A percentile compares a stretch with the other conserved stretches of the same genome.
These are phyloP conservation scores for Schizotus pectinicornis DNA, from an alignment of 2,888 invertebrate species.

Conservation along the genomic window DNA sequence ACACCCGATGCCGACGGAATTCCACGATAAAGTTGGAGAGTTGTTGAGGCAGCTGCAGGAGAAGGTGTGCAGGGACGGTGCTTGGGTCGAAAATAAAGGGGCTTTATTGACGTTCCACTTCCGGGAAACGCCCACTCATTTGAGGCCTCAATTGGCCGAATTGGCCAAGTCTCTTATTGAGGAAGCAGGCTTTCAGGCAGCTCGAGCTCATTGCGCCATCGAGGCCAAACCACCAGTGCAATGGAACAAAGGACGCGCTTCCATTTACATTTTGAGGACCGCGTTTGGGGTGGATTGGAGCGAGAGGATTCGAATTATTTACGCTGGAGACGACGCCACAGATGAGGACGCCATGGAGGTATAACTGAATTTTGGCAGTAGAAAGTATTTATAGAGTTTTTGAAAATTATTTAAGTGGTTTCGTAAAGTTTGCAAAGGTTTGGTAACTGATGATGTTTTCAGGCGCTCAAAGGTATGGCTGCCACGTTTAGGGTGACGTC, in stretches of 20 bases:
- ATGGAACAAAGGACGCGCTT: conserved; percentile 91
- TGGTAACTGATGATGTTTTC: conserved; percentile 29
- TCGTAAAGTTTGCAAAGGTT: not conserved
- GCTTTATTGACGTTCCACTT: conserved; percentile 86
- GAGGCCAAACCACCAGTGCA: conserved; percentile 90
- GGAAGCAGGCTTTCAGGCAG: conserved; percentile 78
- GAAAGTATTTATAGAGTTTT: no score
- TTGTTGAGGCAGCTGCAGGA: conserved; percentile 82
- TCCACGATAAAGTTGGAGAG: conserved; percentile 78
- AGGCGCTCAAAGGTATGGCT: conserved; percentile 93
- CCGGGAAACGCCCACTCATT: conserved; percentile 77
- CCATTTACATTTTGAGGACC: conserved; percentile 87
- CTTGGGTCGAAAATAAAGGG: conserved; percentile 93
- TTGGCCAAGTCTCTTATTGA: conserved; percentile 76
- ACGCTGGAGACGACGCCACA: conserved; percentile 87
- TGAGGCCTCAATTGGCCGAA: conserved; percentile 69
- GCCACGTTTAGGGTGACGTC: conserved; percentile 89
- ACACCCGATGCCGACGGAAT: conserved; percentile 88
- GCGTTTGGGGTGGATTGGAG: conserved; percentile 93
- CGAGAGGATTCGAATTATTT: conserved; percentile 86
- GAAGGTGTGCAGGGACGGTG: conserved; percentile 84
- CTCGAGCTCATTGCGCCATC: conserved; percentile 84
- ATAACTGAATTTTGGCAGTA: no score
- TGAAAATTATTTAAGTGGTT: conserved; percentile 42
- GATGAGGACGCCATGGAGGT: conserved; percentile 93